Conservation (phyloP, 2,797 vertebrate species). For the Platalea minor region DNA sequence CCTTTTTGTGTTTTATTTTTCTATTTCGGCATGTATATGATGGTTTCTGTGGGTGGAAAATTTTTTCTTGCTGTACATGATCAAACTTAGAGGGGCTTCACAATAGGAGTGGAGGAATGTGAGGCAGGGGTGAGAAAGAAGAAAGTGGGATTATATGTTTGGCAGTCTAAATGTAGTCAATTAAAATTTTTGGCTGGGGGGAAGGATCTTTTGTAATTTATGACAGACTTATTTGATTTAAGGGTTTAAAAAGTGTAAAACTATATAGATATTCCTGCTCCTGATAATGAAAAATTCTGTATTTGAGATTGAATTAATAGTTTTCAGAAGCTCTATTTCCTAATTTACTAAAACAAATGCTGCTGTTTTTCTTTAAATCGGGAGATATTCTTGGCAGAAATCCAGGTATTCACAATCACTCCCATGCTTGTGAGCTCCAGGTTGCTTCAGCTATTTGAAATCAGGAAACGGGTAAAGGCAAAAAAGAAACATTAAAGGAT, state of each 20-base stretch:
- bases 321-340: slow-evolving; percentile 33
- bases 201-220: not conserved
- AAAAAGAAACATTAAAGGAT: slow-evolving; percentile 62
- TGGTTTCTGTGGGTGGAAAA: not conserved
- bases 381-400: slow-evolving; percentile 46
- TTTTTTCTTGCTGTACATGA: not conserved
- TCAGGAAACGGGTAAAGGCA: slow-evolving; percentile 62
- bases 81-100: not conserved
- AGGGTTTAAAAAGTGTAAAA: not conserved
- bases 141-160: not conserved
- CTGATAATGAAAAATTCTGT: not conserved
- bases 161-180: not conserved
- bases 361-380: slow-evolving; percentile 56
- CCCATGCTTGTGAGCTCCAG: slow-evolving; percentile 28
- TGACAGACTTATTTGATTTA: not conserved
- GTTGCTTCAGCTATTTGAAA: slow-evolving; percentile 53
- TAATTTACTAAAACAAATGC: slow-evolving; percentile 41
- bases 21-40: not conserved
- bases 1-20: not conserved
- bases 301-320: not conserved
- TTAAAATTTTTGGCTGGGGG: not conserved
- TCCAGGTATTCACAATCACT: slow-evolving; percentile 48
- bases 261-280: not conserved
- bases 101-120: not conserved
- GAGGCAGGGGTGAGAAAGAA: not conserved